A percentile compares a stretch with the other conserved stretches of the same genome.
These are phyloP conservation scores for Lithophane semibrunnea DNA, from an alignment of 2,888 invertebrate species.

Conservation along the genomic window DNA sequence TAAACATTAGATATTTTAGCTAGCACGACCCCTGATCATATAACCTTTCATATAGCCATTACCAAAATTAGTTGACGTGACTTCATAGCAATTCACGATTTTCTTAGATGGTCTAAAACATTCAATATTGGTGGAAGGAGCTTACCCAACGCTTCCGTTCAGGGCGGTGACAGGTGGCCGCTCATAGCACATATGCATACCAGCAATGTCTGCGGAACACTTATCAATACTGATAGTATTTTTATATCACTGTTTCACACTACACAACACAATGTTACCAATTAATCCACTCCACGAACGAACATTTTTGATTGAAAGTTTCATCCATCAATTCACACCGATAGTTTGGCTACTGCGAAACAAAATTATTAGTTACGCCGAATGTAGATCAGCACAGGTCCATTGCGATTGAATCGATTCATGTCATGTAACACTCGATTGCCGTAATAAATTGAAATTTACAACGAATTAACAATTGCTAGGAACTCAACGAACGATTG, in stretches of 20 bases:
- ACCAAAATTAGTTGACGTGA: not conserved
- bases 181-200: conserved; percentile 90
- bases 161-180: conserved; percentile 86
- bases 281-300: conserved; percentile 86
- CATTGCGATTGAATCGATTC: conserved; percentile 64
- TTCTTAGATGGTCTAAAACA: conserved; percentile 2
- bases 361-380: conserved; percentile 75
- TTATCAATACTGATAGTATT: conserved; percentile 73
- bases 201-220: conserved; percentile 79
- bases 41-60: not conserved
- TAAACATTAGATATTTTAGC: conserved; percentile 18
- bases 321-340: conserved; percentile 69
- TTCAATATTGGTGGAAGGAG: conserved; percentile 35
- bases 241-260: conserved; percentile 59
- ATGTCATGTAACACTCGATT: conserved; percentile 74
- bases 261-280: conserved; percentile 60
- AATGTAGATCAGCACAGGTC: conserved; percentile 65
- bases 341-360: conserved; percentile 71
- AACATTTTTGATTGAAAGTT: conserved; percentile 82
- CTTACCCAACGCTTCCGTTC: conserved; percentile 88
- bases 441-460: conserved; percentile 65
- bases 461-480: conserved; percentile 49
- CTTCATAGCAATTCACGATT: not conserved
- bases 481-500: conserved; percentile 38
- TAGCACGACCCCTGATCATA: conserved; percentile 17